Evolutionary conservation across 2,113 vertebrate species (phyloP).

Genomic region (Rhabdornis inornatus): DNA sequence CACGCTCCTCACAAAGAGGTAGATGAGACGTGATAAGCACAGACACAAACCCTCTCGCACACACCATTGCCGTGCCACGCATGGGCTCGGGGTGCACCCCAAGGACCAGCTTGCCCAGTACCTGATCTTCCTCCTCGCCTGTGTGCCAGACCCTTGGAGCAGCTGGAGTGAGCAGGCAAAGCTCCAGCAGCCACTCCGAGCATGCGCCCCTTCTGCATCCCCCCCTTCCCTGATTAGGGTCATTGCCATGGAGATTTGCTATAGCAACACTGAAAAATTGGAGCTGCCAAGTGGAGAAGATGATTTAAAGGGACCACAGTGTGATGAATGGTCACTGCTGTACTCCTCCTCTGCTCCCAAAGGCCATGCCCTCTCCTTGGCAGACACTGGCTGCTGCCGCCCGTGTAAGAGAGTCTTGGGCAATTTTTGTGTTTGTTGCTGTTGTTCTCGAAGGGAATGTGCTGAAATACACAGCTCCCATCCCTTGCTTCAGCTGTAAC

Average conservation of each 20-base stretch:
- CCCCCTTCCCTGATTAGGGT: constrained; percentile 39
- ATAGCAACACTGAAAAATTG: constrained; percentile 55
- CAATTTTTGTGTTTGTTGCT: not conserved
- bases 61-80: rapidly evolving
- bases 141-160: constrained; percentile 4
- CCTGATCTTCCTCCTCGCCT: not conserved
- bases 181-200: constrained; percentile 49
- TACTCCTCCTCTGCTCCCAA: not conserved
- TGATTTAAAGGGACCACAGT: constrained; percentile 52
- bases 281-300: constrained; percentile 52
- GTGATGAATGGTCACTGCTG: not conserved
- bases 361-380: not conserved
- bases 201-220: constrained; percentile 42
- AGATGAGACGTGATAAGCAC: rapidly evolving
- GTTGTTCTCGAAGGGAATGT: not conserved
- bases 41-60: not conserved
- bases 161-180: not conserved
- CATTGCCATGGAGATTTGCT: constrained; percentile 64
- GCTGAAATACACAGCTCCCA: not conserved
- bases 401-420: not conserved
- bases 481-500: not conserved
- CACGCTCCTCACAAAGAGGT: not conserved
- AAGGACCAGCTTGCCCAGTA: not conserved
- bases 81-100: not conserved
- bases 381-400: not conserved